phyloP scores from a whole-genome alignment of 2,888 invertebrate species.

The Acleris sparsana region DNA sequence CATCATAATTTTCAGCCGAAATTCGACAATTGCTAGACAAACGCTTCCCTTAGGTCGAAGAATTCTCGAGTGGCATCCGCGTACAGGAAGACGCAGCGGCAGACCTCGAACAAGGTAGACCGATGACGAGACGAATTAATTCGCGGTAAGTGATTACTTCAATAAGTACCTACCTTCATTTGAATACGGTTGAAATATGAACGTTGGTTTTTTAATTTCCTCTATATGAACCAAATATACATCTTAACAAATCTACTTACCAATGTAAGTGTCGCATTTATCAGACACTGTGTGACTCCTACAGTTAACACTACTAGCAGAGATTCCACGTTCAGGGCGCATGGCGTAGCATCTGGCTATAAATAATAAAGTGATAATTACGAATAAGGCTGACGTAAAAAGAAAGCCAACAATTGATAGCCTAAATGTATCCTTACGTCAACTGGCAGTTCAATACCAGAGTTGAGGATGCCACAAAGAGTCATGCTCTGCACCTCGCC shows the following conservation, averaged over 20 bases:
- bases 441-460: constrained; percentile 26
- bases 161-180: no score
- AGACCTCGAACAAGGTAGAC: no score
- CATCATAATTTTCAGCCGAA: no score
- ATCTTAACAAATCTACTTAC: constrained; percentile 50
- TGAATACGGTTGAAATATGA: no score
- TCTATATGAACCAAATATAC: no score
- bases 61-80: no score
- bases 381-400: background rate
- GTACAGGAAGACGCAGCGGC: no score
- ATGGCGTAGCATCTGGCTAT: constrained; percentile 33
- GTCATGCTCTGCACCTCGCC: constrained; percentile 41
- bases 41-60: no score
- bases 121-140: no score
- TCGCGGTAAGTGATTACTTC: no score
- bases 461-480: constrained; percentile 43
- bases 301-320: constrained; percentile 34
- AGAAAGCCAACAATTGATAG: background rate
- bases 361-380: background rate
- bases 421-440: constrained; percentile 22
- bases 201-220: no score
- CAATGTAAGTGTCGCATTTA: constrained; percentile 48
- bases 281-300: constrained; percentile 20
- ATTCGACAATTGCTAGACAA: no score
- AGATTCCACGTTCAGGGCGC: constrained; percentile 34